Percentiles rank a stretch among this genome's conserved stretches.
phyloP scores from a whole-genome alignment of 2,113 vertebrate species.

The Calyptommatus sinebrachiatus region DNA sequence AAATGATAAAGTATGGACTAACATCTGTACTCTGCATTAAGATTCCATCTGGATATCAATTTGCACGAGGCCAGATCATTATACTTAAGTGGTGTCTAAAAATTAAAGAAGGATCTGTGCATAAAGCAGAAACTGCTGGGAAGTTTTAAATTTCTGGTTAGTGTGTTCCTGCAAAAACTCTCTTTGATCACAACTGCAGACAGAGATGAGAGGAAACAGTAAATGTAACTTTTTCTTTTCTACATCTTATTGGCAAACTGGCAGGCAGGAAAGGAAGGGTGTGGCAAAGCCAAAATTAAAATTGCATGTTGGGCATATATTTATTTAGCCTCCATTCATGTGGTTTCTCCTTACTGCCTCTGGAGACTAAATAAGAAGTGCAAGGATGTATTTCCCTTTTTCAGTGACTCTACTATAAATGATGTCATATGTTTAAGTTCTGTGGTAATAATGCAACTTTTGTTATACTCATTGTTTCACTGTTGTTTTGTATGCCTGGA shows the following conservation, averaged over 20 bases:
- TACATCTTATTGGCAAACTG: neutral
- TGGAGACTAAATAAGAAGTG: neutral
- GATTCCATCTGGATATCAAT: neutral
- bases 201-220: slow-evolving; percentile 3
- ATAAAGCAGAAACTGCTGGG: neutral
- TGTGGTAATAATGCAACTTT: neutral
- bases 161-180: neutral
- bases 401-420: neutral
- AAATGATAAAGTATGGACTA: neutral
- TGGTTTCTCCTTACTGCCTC: neutral
- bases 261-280: neutral
- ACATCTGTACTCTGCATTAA: neutral
- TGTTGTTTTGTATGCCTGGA: too few relatives aligned
- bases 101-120: slow-evolving; percentile 1
- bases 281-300: slow-evolving; percentile 6
- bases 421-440: too few relatives aligned
- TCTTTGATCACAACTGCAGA: slow-evolving; percentile 19
- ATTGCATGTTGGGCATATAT: neutral
- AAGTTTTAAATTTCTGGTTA: slow-evolving; percentile 16
- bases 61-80: slow-evolving; percentile 1
- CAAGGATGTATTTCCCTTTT: neutral
- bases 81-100: neutral
- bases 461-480: too few relatives aligned
- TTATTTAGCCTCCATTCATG: neutral
- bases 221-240: slow-evolving; percentile 1